A percentile compares a stretch with the other conserved stretches of the same genome.
phyloP scores from a whole-genome alignment of 1,140 invertebrate genomes.

The Berghia stephanieae region DNA sequence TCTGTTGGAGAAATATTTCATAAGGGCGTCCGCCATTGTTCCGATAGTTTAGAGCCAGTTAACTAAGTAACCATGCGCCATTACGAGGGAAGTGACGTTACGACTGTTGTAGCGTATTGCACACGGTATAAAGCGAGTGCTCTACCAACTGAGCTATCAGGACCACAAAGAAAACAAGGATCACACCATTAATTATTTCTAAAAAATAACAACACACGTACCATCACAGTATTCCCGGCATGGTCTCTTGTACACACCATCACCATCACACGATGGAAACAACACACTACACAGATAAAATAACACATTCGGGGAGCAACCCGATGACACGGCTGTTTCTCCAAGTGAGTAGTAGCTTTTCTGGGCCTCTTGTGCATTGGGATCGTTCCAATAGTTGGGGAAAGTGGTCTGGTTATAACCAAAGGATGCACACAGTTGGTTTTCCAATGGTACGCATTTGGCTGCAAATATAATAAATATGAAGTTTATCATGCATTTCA shows the following conservation, averaged over 20 bases:
- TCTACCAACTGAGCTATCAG: too few relatives aligned
- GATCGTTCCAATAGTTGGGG: conserved; percentile 16
- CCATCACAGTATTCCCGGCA: conserved; percentile 20
- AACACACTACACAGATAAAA: conserved; percentile 17
- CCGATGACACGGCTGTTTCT: conserved; percentile 15
- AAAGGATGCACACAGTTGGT: background rate
- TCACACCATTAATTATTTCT: too few relatives aligned
- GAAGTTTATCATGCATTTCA: too few relatives aligned
- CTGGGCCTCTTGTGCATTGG: background rate
- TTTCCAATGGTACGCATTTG: background rate
- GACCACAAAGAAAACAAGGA: too few relatives aligned
- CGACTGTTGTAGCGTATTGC: too few relatives aligned
- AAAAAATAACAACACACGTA: too few relatives aligned
- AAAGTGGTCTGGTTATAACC: conserved; percentile 20
- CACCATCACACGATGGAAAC: conserved; percentile 25
- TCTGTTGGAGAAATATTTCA: background rate
- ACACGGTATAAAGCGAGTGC: too few relatives aligned
- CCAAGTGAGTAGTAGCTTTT: background rate
- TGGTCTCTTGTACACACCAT: conserved; percentile 3
- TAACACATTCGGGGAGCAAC: conserved; percentile 15
- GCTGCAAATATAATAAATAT: conserved; percentile 16
- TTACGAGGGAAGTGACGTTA: too few relatives aligned
- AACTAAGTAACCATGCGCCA: too few relatives aligned
- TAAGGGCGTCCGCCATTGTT: too few relatives aligned
- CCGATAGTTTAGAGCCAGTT: too few relatives aligned